Evolutionary conservation across 2,888 invertebrate species (phyloP).

Genomic region (Asteroscopus sphinx): DNA sequence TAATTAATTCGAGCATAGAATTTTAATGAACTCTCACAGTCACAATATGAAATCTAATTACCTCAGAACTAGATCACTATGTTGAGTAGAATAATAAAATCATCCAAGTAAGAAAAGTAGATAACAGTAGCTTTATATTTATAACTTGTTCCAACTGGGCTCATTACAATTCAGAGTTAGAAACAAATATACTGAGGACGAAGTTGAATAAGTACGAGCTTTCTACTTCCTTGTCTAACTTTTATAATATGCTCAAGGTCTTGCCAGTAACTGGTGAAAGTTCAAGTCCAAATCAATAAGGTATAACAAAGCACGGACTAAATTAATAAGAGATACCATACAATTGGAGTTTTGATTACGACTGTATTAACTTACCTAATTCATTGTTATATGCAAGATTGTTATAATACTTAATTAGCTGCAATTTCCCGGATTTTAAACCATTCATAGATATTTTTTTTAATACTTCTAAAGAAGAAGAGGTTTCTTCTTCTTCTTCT

Average conservation of each 20-base stretch:
- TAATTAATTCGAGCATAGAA: not conserved
- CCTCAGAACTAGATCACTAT: conserved; percentile 12
- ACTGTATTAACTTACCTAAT: not conserved
- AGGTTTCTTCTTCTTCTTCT: too few species aligned
- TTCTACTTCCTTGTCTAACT: conserved; percentile 28
- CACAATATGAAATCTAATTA: conserved; percentile 20
- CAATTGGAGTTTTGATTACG: not conserved
- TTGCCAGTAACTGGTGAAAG: conserved; percentile 3
- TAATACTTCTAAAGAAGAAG: too few species aligned
- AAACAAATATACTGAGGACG: conserved; percentile 26
- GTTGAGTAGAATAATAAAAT: conserved; percentile 41
- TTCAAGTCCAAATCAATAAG: conserved; percentile 20
- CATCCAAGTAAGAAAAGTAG: conserved; percentile 17
- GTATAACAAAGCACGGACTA: not conserved
- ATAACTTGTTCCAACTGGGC: conserved; percentile 32
- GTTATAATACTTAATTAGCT: too few species aligned
- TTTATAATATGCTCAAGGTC: conserved; percentile 17
- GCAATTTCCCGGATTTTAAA: too few species aligned
- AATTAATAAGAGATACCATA: conserved; percentile 6
- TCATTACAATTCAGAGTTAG: conserved; percentile 38
- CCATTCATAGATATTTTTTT: too few species aligned
- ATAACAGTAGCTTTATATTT: conserved; percentile 28
- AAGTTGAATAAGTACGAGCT: conserved; percentile 38
- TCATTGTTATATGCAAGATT: not conserved
- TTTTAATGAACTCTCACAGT: not conserved